Evolutionary conservation across 2,888 invertebrate species (phyloP), one percentile per base, ranked within the genome.

Genomic region (Macropis europaea): DNA sequence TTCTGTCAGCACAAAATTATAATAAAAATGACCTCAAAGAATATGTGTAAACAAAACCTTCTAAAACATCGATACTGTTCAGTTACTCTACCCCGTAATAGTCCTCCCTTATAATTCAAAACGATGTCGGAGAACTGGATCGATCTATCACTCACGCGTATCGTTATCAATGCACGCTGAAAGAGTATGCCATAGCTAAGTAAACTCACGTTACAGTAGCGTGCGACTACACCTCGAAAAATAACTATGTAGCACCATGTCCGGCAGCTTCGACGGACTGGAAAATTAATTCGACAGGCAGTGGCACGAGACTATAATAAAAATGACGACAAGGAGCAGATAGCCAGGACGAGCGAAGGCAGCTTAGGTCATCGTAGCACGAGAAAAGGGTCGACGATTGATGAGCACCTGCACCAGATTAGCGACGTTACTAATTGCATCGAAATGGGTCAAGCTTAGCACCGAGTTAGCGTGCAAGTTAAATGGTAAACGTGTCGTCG

Each of bases 351-450:
- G 38, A 63, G 60, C 47, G 72, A 38, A 52, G 54, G 19, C 32
- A 30, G 40, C 53, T 53, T 52, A 17, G 71, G 73, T 66, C 69
- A 69, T 69, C 52, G 61, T 19, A 38, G 30, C 56, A 30, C 34
- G 53, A 47, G 13, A 53, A 53, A 22, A 43, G 68, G 30, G 17
- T 26, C 38, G 71, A 79, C 72, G 79, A 86, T 84, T 82, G 82
- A 85, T 82, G 83, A 77, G 76, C 71, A 77, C 75, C 77, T 70
- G 77, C 72, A 71, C 70, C 80, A 82, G 85, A 85, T 85, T 84
- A 83, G 83, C 75, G 69, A 69, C 64, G 74, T 77, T 79, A 76
- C 83, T 82, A 82, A 84, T 84, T 81, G 72, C 79, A 68, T 34
- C 68, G 80, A 81, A 83, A 79, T 71, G 73, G 71, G 61, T 59